Conservation (phyloP, 2,113 vertebrate species). For the Menidia beryllina region DNA sequence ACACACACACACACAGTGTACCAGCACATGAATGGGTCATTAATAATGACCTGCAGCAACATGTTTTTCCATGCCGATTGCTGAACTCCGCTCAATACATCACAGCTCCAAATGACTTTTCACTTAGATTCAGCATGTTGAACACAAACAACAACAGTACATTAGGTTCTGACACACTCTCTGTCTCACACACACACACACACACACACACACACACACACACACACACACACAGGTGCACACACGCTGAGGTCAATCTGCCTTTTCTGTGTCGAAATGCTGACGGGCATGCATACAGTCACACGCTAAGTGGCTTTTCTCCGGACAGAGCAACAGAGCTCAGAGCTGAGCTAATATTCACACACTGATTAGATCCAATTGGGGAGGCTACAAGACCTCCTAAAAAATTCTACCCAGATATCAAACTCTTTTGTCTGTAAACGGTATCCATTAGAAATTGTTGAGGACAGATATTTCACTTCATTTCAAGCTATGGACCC, state of each 20-base stretch:
- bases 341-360: slow-evolving; percentile 6
- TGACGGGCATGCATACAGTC: not conserved
- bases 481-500: too few species aligned
- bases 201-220: not conserved
- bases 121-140: slow-evolving; percentile 21
- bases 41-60: slow-evolving; percentile 49
- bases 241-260: slow-evolving; percentile 18
- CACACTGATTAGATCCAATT: slow-evolving; percentile 55
- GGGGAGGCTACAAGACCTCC: slow-evolving; percentile 35
- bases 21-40: slow-evolving; percentile 49
- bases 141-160: not conserved
- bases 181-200: not conserved
- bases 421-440: slow-evolving; percentile 6
- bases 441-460: too few species aligned
- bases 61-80: slow-evolving; percentile 52
- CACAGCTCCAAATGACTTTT: slow-evolving; percentile 48
- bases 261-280: not conserved
- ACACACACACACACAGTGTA: slow-evolving; percentile 11
- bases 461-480: too few species aligned
- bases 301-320: too few species aligned
- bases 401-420: slow-evolving; percentile 14
- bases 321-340: too few species aligned
- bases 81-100: slow-evolving; percentile 47
- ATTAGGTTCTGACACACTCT: not conserved
- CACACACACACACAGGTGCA: not conserved